Evolutionary conservation across 30 jellyfish, hydroid and myxozoan species (phyloP).

Genomic region (Pelagia noctiluca): DNA sequence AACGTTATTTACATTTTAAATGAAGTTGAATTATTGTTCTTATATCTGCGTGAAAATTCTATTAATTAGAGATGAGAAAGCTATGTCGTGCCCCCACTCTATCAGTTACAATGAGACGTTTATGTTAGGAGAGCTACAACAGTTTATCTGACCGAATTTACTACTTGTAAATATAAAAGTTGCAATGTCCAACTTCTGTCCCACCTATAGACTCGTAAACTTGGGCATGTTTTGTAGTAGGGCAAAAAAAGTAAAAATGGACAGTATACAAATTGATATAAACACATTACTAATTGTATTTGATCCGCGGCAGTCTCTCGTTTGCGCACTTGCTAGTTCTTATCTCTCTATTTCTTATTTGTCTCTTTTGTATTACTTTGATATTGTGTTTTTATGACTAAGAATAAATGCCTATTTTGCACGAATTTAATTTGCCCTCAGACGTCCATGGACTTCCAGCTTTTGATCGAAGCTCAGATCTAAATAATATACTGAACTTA

Average conservation of each 20-base stretch:
- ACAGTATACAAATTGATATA: too few relatives aligned
- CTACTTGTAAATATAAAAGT: too few relatives aligned
- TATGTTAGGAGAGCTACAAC: background rate
- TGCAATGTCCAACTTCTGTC: background rate
- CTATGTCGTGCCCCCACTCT: too few relatives aligned
- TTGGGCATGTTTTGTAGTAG: background rate
- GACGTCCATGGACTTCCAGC: slow-evolving; percentile 46
- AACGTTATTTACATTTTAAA: background rate
- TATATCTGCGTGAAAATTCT: background rate
- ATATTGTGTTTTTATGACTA: too few relatives aligned
- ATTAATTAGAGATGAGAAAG: background rate
- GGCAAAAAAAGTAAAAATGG: too few relatives aligned
- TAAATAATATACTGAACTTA: slow-evolving; percentile 17
- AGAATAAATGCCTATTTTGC: slow-evolving; percentile 21
- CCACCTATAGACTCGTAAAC: background rate
- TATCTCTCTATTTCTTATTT: too few relatives aligned
- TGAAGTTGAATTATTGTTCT: background rate
- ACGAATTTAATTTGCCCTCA: slow-evolving; percentile 28
- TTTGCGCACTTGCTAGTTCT: background rate
- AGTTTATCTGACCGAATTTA: background rate
- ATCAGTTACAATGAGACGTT: background rate
- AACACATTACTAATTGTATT: background rate
- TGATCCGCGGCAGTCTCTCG: slow-evolving; percentile 3
- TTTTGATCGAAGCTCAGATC: slow-evolving; percentile 26
- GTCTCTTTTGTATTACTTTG: too few relatives aligned